Evolutionary conservation across 2,888 invertebrate genomes (phyloP).

Genomic region (Agrotis segetum): DNA sequence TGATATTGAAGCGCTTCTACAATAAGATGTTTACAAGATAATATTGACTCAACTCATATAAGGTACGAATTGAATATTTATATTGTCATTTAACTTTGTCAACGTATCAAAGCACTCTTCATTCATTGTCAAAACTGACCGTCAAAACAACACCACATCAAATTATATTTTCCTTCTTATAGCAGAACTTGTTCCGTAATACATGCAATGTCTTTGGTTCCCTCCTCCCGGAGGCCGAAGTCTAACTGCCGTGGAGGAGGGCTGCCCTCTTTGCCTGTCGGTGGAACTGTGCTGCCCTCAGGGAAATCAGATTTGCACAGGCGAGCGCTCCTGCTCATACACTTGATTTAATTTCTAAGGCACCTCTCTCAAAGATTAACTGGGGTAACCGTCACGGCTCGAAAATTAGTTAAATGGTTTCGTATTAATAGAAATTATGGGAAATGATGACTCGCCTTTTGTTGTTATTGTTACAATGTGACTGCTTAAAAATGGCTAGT

Average conservation of each 20-base stretch:
- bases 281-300: slow-evolving; percentile 23
- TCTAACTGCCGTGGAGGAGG: slow-evolving; percentile 4
- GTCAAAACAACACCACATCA: too few relatives aligned
- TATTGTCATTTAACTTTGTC: too few relatives aligned
- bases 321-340: slow-evolving; percentile 36
- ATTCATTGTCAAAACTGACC: too few relatives aligned
- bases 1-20: too few relatives aligned
- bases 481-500: not conserved
- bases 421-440: not conserved
- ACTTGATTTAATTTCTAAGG: slow-evolving; percentile 46
- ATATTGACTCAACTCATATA: too few relatives aligned
- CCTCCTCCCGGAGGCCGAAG: slow-evolving; percentile 4
- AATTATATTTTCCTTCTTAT: not conserved
- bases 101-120: too few relatives aligned
- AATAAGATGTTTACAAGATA: too few relatives aligned
- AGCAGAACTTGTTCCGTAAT: not conserved
- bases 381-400: not conserved
- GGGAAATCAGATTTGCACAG: slow-evolving; percentile 52
- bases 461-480: too few relatives aligned
- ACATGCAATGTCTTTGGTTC: not conserved
- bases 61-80: too few relatives aligned
- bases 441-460: too few relatives aligned
- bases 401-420: slow-evolving; percentile 9
- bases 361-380: slow-evolving; percentile 23
- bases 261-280: slow-evolving; percentile 12